Evolutionary conservation across 2,113 vertebrate genomes (phyloP), one percentile per base, ranked within the genome.

Genomic region (Himantopus leucocephalus): DNA sequence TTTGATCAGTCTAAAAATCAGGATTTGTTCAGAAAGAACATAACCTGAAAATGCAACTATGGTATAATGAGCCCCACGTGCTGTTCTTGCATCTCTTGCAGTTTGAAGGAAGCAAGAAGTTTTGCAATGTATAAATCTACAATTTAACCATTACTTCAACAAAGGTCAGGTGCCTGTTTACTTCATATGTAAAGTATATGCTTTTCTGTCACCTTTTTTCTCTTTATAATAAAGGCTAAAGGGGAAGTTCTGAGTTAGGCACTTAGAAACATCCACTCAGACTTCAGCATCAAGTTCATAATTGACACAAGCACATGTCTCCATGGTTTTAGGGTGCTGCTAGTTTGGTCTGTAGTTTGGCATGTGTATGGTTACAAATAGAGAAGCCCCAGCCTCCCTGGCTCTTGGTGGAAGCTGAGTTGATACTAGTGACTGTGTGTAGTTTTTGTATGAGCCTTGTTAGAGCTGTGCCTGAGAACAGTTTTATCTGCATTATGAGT

Each of bases 361-460:
- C 8, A 13, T 0, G 0, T 59, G 30, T 14, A 27, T 0, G 0
- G 5, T 39, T 75, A 18, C 35, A 66, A 39, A 62, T 0, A 77
- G 35, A 71, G 21, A 75, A 47, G 15, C 5, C 16, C 3, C 35
- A 55, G 10, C 7, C 14, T 88, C 70, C 15, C 12, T 62, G 27
- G 43, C 19, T 56, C 17, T 7, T 52, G 37, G 7, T 71, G 16
- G 18, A 73, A 76, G 5, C 19, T 62, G 60, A 48, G 29, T 8
- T 52, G 20, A 16, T 52, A 45, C 3, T 10, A 23, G 14, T 19
- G 13, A 55, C 3, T 8, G 11, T 30, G 22, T 0, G 0, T 8
- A 37, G 4, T 3, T 78, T 91, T 92, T 67, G 13, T 63, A 50
- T 1, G 4, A 77, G 15, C 29, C 30, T 77, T 77, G 16, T 32